These are phyloP conservation scores for Epinotia brunnichana DNA, from an alignment of 2,888 invertebrate species.

Conservation along the genomic window DNA sequence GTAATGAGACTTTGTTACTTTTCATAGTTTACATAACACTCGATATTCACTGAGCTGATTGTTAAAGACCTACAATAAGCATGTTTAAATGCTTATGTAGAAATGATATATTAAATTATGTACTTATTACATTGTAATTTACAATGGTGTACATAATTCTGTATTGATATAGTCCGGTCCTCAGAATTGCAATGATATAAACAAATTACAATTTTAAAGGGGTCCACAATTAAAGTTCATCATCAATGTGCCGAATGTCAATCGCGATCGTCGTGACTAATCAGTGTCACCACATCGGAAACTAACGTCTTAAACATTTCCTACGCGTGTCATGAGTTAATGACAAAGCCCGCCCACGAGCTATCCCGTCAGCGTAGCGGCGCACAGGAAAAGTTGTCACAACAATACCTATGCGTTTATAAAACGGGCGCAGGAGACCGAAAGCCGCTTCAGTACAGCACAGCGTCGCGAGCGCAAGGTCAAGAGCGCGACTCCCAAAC, in stretches of 20 bases:
- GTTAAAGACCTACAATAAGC: background rate
- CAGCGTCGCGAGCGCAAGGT: slow-evolving; percentile 74
- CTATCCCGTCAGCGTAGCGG: slow-evolving; percentile 44
- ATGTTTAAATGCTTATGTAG: background rate
- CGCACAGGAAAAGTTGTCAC: slow-evolving; percentile 76
- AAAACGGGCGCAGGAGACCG: slow-evolving; percentile 74
- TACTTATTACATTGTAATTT: background rate
- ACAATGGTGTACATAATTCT: background rate
- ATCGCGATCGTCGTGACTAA: background rate
- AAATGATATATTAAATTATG: slow-evolving; percentile 4
- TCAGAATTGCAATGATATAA: background rate
- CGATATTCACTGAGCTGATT: background rate
- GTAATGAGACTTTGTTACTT: background rate
- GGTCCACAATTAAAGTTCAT: background rate
- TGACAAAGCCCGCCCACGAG: slow-evolving; percentile 8
- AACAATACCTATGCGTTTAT: slow-evolving; percentile 75
- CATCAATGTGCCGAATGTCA: slow-evolving; percentile 2
- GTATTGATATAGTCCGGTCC: background rate
- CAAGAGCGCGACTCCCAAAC: slow-evolving; percentile 76
- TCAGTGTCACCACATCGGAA: background rate
- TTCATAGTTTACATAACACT: background rate
- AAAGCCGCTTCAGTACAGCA: slow-evolving; percentile 76
- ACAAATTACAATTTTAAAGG: background rate
- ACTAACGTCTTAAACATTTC: slow-evolving; percentile 6
- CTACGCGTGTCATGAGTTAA: slow-evolving; percentile 1